A percentile compares a stretch with the other conserved stretches of the same genome.
These are phyloP conservation scores for Gracilinanus agilis DNA, from an alignment of 2,113 vertebrate genomes.

Conservation along the genomic window DNA sequence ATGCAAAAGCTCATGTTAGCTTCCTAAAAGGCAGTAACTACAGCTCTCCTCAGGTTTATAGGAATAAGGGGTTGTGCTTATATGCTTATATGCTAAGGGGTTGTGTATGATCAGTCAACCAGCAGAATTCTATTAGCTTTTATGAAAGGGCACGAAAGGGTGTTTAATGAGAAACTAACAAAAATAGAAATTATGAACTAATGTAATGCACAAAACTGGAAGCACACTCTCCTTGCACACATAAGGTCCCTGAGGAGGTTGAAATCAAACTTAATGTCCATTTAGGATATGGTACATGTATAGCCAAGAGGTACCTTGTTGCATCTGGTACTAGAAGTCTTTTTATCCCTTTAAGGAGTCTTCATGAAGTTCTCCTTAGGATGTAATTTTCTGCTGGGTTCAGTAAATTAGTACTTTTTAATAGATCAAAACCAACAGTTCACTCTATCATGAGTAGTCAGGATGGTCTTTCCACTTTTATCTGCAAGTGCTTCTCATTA, in stretches of 20 bases:
- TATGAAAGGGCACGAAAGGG: background rate
- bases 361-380: background rate
- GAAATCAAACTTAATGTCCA: background rate
- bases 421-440: background rate
- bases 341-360: background rate
- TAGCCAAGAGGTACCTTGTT: background rate
- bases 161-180: background rate
- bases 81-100: background rate
- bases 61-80: no score
- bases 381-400: background rate
- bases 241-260: background rate
- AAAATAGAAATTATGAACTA: background rate
- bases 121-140: background rate
- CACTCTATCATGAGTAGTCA: background rate
- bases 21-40: no score
- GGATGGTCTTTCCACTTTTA: background rate
- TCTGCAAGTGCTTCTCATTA: background rate
- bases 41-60: background rate
- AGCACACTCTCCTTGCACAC: background rate
- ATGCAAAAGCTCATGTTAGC: no score
- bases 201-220: background rate
- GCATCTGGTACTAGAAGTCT: background rate
- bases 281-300: background rate
- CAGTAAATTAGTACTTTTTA: background rate
- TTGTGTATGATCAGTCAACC: background rate